Conservation (phyloP, 2,888 invertebrate genomes). For the Drosophila lacicola region DNA sequence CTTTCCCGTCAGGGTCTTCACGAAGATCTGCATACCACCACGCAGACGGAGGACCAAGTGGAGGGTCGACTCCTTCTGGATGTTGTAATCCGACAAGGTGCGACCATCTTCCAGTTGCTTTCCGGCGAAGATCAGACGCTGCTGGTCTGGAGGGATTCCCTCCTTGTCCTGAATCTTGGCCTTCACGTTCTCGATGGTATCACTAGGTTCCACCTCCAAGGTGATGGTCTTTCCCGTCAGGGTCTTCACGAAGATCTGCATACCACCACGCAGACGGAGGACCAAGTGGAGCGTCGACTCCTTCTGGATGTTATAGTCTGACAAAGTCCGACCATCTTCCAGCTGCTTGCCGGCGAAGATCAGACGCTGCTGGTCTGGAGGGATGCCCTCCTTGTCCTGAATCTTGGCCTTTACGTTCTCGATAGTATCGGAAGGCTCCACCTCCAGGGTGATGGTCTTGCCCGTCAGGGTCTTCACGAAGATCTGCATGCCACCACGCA, state of each 20-base stretch:
- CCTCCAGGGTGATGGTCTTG: not conserved
- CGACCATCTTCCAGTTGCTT: constrained; percentile 62
- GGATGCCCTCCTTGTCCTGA: constrained; percentile 63
- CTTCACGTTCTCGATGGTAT: constrained; percentile 61
- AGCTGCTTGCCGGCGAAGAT: constrained; percentile 63
- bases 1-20: constrained; percentile 63
- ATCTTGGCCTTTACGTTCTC: constrained; percentile 63
- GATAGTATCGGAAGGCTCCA: constrained; percentile 49
- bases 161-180: constrained; percentile 64
- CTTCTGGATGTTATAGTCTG: constrained; percentile 61
- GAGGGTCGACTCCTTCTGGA: constrained; percentile 59
- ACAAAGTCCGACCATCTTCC: constrained; percentile 60
- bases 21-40: constrained; percentile 70
- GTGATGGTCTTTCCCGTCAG: constrained; percentile 61
- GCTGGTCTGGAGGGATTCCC: constrained; percentile 62
- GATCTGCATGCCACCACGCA: constrained; percentile 42
- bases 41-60: constrained; percentile 62
- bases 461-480: too few species aligned
- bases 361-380: constrained; percentile 64
- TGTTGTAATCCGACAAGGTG: constrained; percentile 56
- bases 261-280: constrained; percentile 57
- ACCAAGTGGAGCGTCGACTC: constrained; percentile 60
- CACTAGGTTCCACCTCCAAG: constrained; percentile 45
- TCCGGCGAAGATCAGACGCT: constrained; percentile 61
- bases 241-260: constrained; percentile 66